Evolutionary conservation across 2,888 invertebrate species (phyloP), one percentile per base, ranked within the genome.

Genomic region (Nasonovia ribisnigri): DNA sequence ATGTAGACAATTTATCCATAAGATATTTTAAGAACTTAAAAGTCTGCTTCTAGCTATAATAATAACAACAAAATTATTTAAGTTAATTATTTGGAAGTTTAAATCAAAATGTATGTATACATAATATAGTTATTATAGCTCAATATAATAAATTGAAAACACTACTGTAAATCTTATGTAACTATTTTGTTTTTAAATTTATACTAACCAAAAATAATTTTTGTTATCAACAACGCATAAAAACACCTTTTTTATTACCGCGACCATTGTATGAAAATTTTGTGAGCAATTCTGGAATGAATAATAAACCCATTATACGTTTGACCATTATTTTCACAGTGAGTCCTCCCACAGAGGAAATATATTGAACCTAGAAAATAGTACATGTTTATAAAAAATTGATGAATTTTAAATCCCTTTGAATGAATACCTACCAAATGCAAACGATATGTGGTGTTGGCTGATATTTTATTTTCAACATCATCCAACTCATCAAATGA

Each of bases 241-340:
- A 87, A 87, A 46, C 46, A 5, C 29, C 86, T 29, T 29, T 87
- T 87, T 87, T 87, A n/a, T 87, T 87, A 16, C 86, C 29, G 29
- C 48, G 86, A 16, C 46, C 48, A 87, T 48, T 48, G 46, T 48
- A 87, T 1, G 86, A 87, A 87, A 87, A 87, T 87, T 87, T 46
- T 16, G 46, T 46, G 13, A 87, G 46, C 46, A 87, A 13, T 87
- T 87, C 46, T n/a, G 86, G 43, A 46, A 46, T 87, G 46, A 86
- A 86, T 86, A 87, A n/a, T 16, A 87, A 87, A 13, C 29, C 29
- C 48, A 87, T 87, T 46, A 87, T 87, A 43, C 86, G 29, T 48
- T 48, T 87, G 26, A 87, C 86, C 48, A 87, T 87, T 29, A 46
- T 29, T 87, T 87, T 26, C 10, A 87, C n/a, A 87, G 46, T 29